Evolutionary conservation across 1,140 invertebrate genomes (phyloP), one percentile per base, ranked within the genome.

Genomic region (Lethrus apterus): DNA sequence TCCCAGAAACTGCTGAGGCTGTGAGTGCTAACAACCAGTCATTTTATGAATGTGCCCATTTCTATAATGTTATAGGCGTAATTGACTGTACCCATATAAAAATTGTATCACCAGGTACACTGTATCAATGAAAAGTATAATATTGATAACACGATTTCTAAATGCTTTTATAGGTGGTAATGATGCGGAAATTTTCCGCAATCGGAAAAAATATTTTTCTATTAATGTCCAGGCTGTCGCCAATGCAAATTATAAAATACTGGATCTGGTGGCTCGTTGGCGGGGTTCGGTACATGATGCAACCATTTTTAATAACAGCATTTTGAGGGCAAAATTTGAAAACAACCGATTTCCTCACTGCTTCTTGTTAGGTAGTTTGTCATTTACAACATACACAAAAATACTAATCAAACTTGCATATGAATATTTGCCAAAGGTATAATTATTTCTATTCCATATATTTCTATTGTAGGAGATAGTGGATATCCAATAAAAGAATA

Each of bases 401-500:
- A 26, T 26, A 26, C 5, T 26, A 7, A 7, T 26, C n/a, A 7
- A 26, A 26, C n/a, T n/a, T 7, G 24, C n/a, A 7, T 26, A 7
- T 7, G n/a, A n/a, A 7, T 26, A 7, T 26, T 7, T 26, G n/a
- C 5, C 24, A n/a, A 26, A 26, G n/a, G 24, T 7, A 7, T 26
- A 26, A 26, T 7, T 26, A 26, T 26, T 7, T 26, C 5, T 26
- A 26, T 31, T 44, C 17, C 10, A 17, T 10, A 29, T 31, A 13
- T 17, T 8, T 24, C 17, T 17, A 4, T 44, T 3, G 10, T 44
- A n/a, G 41, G 41, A 4, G 41, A 44, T 31, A 32, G 29, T 32
- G 41, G 41, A n/a, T 44, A 31, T 31, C 24, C 15, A 4, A 2
- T 14, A 2, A 31, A 34, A 15, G 32, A 38, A 18, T 62, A 54